These are phyloP conservation scores for Synanthedon formicaeformis DNA, from an alignment of 2,888 invertebrate species.

Conservation along the genomic window DNA sequence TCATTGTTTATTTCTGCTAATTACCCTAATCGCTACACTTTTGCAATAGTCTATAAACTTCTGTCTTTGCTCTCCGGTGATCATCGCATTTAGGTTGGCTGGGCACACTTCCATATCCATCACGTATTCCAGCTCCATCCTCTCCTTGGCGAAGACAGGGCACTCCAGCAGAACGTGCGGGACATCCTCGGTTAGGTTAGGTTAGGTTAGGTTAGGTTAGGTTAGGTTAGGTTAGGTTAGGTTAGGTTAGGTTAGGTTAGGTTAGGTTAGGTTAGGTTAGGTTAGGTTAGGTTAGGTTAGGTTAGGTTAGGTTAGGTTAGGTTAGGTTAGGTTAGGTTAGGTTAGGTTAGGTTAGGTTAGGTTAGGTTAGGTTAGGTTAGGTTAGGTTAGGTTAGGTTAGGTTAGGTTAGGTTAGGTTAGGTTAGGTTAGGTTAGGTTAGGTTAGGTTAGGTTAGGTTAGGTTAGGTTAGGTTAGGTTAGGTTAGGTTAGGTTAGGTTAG, in stretches of 20 bases:
- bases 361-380: conserved; percentile 2
- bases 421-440: conserved; percentile 2
- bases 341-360: conserved; percentile 2
- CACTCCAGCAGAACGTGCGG: conserved; percentile 6
- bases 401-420: conserved; percentile 2
- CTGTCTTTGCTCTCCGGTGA: no score
- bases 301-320: conserved; percentile 2
- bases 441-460: conserved; percentile 2
- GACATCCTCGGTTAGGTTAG: no score
- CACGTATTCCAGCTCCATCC: no score
- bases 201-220: conserved; percentile 7
- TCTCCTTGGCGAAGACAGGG: no score
- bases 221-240: conserved; percentile 5
- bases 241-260: conserved; percentile 4
- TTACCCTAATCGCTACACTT: no score
- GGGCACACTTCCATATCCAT: no score
- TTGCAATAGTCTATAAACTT: no score
- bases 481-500: conserved; percentile 1
- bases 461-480: conserved; percentile 2
- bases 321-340: conserved; percentile 2
- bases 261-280: conserved; percentile 2
- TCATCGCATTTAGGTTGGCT: no score
- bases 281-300: conserved; percentile 2
- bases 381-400: conserved; percentile 2
- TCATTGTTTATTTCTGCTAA: no score